Evolutionary conservation across 2,888 invertebrate species (phyloP).

Genomic region (Heliconius erato): DNA sequence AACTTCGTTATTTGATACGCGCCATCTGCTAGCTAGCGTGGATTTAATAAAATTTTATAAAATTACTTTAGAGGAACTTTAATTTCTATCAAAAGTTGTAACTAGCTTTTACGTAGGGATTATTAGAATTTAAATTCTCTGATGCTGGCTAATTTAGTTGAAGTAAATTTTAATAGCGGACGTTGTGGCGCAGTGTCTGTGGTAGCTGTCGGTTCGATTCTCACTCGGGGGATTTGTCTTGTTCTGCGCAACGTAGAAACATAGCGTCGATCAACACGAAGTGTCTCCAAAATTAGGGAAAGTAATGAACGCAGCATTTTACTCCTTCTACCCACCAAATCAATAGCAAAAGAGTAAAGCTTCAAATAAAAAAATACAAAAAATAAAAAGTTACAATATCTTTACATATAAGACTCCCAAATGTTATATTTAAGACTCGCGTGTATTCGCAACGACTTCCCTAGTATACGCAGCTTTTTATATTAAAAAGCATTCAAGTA

Average conservation of each 20-base stretch:
- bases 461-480: neutral
- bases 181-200: neutral
- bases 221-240: too few species aligned
- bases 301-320: too few species aligned
- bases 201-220: neutral
- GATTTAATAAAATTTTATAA: neutral
- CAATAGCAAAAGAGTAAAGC: too few species aligned
- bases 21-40: constrained; percentile 5
- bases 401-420: neutral
- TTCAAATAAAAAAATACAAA: too few species aligned
- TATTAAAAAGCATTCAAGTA: neutral
- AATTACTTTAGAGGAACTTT: neutral
- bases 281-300: too few species aligned
- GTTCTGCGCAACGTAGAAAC: too few species aligned
- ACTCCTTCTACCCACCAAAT: too few species aligned
- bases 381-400: too few species aligned
- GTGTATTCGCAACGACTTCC: neutral
- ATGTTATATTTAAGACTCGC: neutral
- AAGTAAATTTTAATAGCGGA: neutral
- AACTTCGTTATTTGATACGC: constrained; percentile 24
- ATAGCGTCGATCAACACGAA: too few species aligned
- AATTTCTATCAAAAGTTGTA: neutral
- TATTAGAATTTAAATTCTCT: too few species aligned
- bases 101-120: neutral
- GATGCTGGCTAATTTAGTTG: neutral